Conservation (phyloP, 2,888 invertebrate species). For the Seladonia tumulorum region DNA sequence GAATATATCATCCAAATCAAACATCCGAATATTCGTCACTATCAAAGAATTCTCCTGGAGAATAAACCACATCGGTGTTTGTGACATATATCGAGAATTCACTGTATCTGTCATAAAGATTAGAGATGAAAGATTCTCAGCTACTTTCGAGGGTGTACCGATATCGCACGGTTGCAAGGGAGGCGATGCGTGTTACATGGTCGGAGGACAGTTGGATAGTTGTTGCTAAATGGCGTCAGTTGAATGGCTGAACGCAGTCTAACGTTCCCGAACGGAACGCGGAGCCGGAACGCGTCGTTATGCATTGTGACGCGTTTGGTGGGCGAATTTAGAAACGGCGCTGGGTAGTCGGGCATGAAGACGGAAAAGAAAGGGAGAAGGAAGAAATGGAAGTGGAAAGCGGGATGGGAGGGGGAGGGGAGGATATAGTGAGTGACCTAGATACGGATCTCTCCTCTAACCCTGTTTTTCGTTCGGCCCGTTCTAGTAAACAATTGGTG, state of each 20-base stretch:
- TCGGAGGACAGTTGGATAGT: constrained; percentile 7
- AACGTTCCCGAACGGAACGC: constrained; percentile 32
- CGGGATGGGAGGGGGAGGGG: constrained; percentile 25
- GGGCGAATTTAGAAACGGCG: constrained; percentile 51
- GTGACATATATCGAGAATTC: too few species aligned
- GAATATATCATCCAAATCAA: too few species aligned
- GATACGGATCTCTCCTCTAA: constrained; percentile 56
- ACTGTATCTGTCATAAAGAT: not conserved
- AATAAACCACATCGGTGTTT: too few species aligned
- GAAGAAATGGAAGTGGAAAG: constrained; percentile 27
- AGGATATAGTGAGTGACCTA: constrained; percentile 60
- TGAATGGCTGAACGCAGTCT: constrained; percentile 24
- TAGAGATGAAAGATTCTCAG: not conserved
- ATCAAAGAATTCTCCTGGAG: too few species aligned
- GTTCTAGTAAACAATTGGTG: constrained; percentile 57
- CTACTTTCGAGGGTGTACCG: constrained; percentile 9
- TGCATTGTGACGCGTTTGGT: constrained; percentile 61
- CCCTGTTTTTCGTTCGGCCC: constrained; percentile 50
- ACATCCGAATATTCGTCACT: too few species aligned
- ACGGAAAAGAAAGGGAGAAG: constrained; percentile 33
- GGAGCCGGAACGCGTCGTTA: constrained; percentile 55
- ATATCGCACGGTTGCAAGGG: constrained; percentile 4
- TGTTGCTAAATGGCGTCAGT: constrained; percentile 3
- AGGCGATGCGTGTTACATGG: not conserved
- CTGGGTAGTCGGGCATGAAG: constrained; percentile 24